Evolutionary conservation across 1,140 invertebrate genomes (phyloP), one percentile per base, ranked within the genome.

Genomic region (Dendrolimus kikuchii): DNA sequence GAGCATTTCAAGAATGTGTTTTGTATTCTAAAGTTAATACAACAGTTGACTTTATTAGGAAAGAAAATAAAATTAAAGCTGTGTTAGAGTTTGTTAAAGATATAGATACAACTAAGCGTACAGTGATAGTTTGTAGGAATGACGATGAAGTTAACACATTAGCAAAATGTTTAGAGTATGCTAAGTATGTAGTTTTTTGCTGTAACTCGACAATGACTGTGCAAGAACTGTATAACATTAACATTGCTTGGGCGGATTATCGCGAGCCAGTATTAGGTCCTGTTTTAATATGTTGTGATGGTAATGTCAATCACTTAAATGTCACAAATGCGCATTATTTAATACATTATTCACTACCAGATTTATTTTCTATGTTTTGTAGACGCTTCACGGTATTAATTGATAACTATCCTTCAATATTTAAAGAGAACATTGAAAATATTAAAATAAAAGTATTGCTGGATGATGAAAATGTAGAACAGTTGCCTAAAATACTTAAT

Each of bases 351-450:
- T 86, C 84, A 5, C 52, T 87, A 47, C 84, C 84, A 0, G 42
- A 57, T 8, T 53, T 77, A 3, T 86, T 76, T 53, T 82, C 81
- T 0, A 74, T 57, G 49, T 88, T 88, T 46, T 75, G 74, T 46
- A 79, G 76, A 62, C 63, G 83, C 37, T 88, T 88, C 44, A 68
- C 79, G 0, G 77, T 80, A 37, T 62, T 88, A n/a, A 81, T 74
- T n/a, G 74, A 81, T 39, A 74, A 79, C 49, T 86, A 85, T 52
- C 62, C 75, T 0, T 85, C 81, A 5, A 79, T 88, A 51, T 88
- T 86, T 53, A 66, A 69, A 48, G 7, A 50, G 2, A 51, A 71
- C 6, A 68, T 65, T 6, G 57, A 59, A 8, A 48, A 44, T 8
- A 54, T 85, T 8, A 77, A 77, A 63, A 78, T 88, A 8, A 78